Base-by-base conservation (phyloP, 2,113 vertebrate genomes). In the Cnemophilus loriae region DNA sequence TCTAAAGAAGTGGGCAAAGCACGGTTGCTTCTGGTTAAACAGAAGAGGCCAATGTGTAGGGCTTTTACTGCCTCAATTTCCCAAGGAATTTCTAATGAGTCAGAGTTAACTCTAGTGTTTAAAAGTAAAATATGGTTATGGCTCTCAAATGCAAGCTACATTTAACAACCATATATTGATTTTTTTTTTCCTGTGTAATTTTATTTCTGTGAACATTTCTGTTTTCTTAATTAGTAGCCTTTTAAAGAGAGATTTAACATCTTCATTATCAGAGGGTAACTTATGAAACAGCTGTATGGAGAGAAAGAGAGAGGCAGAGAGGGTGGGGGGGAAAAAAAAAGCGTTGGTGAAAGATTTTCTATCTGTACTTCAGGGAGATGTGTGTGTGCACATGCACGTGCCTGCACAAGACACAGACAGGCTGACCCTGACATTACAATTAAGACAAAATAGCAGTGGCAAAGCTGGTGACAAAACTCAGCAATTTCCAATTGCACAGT, bases 171-270 rank as follows among this genome's bases (percentile, higher is more conserved):
- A 55, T 95, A 95, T 98, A 98, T 98, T 98, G 98, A 98, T 98
- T 98, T 97, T 87, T 97, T 97, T 91, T 76, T 4, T 15, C 28
- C 67, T 91, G 96, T 93, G 97, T 96, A 97, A 98, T 98, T 98
- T 98, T 97, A 97, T 98, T 98, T 98, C 97, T 30, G 24, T 64
- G 97, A 98, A 95, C 97, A 97, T 98, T 98, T 98, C 97, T 98
- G 96, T 93, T 97, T 97, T 98, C 97, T 98, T 98, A 98, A 98
- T 98, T 98, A 98, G 97, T 97, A 97, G 97, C 97, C 95, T 97
- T 98, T 98, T 97, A 97, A 97, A 97, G 94, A 96, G 94, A 97
- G 94, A 98, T 97, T 97, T 98, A 97, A 95, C 97, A 96, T 98
- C 97, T 97, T 96, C 93, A 95, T 91, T 88, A 83, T 95, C 94